Base-by-base conservation (phyloP, 2,113 vertebrate genomes). In the Ctenodactylus gundi region DNA sequence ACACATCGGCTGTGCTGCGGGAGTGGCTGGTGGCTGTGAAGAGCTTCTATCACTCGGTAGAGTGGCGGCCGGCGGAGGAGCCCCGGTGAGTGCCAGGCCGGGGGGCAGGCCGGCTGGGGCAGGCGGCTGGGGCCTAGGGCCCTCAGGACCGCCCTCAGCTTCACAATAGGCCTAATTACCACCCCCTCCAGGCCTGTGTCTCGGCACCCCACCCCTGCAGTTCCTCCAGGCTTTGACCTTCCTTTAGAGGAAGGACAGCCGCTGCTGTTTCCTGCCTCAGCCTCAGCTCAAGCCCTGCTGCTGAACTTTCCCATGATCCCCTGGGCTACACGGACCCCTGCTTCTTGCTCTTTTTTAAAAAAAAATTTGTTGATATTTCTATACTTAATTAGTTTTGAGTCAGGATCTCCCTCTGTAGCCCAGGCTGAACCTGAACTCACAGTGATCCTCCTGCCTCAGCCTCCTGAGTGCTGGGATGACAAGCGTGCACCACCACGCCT, bases 11-110 rank as follows among this genome's bases (percentile, higher is more conserved):
- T 2, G 89, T 99, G 77, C 98, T 99, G 60, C 98, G 98, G 9
- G 98, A 99, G 92, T 99, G 99, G 99, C 98, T 99, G 60, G 97
- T 98, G 91, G 98, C 98, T 0, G 98, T 99, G 39, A 98, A 99
- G 98, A 98, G 94, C 18, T 93, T 98, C 76, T 99, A 99, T 96
- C 99, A 99, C 96, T 98, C 98, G 0, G 99, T 99, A 94, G 99
- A 99, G 96, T 99, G 99, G 99, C 98, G 99, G 87, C 99, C 99
- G 0, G 98, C 98, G n/a, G 99, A 99, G 53, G 96, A 98, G 12
- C 98, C 99, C 46, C 98, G 98, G 99, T 99, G 93, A 96, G 95
- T 4, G 1, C n/a, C 44, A 11, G 68, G 27, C 4, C 51, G n/a
- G n/a, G n/a, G n/a, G n/a, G n/a, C n/a, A n/a, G n/a, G n/a, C n/a